Evolutionary conservation across 2,113 vertebrate genomes (phyloP), one percentile per base, ranked within the genome.

Genomic region (Chaenogobius annularis): DNA sequence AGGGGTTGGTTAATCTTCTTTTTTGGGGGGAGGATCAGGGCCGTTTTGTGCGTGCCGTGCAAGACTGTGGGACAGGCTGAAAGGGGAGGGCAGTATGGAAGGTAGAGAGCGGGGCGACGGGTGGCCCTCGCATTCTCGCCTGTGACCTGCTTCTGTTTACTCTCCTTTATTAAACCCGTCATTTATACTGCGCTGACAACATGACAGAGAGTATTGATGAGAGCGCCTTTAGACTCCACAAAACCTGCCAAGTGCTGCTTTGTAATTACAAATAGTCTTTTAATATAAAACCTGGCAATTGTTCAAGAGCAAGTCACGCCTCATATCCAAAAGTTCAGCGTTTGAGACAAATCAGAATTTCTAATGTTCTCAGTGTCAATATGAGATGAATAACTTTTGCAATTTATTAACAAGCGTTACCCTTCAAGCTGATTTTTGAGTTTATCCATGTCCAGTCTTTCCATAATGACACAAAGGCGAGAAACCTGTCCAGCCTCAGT

Each of bases 1-100:
- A 87, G 84, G 74, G 87, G 78, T 81, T 85, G 81, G 89, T 81
- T 92, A 91, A 92, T 91, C 87, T 90, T 74, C 86, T 86, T 91
- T 92, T 92, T 82, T 56, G 22, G 74, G n/a, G 61, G 84, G 79
- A 81, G 90, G 87, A 90, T 88, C 84, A 83, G 84, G 75, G 73
- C 59, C 35, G 7, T 80, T 66, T 66, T 82, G 76, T 85, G 81
- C 72, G 48, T 74, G 79, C 70, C 82, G 66, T 81, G 75, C 48
- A 66, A 83, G 85, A 81, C 66, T 62, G 69, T 80, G 83, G 68
- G 77, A 76, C 69, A 37, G 4, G 52, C 76, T 77, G 84, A 87
- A 81, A 82, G 8, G 55, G 47, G 75, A 72, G 82, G 79, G 63
- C 64, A 55, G 74, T 80, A 70, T 43, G 66, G 74, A 83, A 72